Evolutionary conservation across 1,140 invertebrate genomes (phyloP), one percentile per base, ranked within the genome.

Genomic region (Saccostrea glomerata): DNA sequence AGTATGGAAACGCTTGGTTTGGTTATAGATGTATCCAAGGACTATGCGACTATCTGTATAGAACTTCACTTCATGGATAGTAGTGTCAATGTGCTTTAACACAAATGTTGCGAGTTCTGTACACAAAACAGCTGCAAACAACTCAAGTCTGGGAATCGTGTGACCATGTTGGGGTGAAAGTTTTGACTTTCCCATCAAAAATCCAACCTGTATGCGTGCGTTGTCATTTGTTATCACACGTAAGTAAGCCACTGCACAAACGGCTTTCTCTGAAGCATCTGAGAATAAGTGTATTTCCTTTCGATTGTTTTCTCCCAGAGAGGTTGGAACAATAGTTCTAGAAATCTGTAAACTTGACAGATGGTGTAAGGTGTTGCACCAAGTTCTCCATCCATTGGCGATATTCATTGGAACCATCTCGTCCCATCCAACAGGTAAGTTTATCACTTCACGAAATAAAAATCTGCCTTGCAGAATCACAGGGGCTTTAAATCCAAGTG

Each of bases 231-330:
- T 25, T 1, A 47, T 47, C 40, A 73, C 70, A 13, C 54, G 66
- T 2, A 90, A 55, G 58, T 90, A 90, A 17, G 55, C 85, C 20
- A 88, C 87, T 83, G 91, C 85, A 17, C 86, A n/a, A 47, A 91
- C 89, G 20, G 89, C 89, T 9, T 30, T 58, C 63, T 89, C 86
- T 20, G 89, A 90, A 11, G 91, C 89, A 70, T 91, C 89, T 7
- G 58, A 87, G 70, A 84, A 90, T 58, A 86, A 40, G 40, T 87
- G 86, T 3, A 90, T 12, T 73, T 91, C 89, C 25, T 12, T 60
- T 0, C 23, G 94, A 93, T 88, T 95, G 94, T 85, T 17, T 20
- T 23, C 54, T 40, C 40, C 40, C 20, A 83, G 36, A 2, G 77
- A n/a, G 2, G 11, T 12, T 12, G 56, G 56, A 58, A 58, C 56